Evolutionary conservation across 2,797 vertebrate genomes (phyloP).

Genomic region (Gymnoscopelus braueri): DNA sequence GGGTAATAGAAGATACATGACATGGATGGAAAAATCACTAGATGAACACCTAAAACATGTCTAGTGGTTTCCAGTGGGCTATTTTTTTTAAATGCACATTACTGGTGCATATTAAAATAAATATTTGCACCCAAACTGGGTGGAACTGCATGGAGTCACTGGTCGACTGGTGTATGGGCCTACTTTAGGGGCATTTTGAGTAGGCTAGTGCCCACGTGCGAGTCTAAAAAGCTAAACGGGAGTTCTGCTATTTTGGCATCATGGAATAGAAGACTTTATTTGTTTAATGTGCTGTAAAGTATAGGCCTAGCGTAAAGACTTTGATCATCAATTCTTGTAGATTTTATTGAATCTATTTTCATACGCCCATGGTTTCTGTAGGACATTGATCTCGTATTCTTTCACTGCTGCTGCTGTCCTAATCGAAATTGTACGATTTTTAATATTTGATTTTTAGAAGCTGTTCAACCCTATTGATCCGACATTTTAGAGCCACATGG

Average conservation of each 20-base stretch:
- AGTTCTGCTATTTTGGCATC: neutral
- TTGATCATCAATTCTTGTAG: conserved; percentile 1
- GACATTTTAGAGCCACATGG: neutral
- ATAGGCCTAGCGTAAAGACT: conserved; percentile 1
- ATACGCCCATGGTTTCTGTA: neutral
- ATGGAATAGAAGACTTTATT: conserved; percentile 19
- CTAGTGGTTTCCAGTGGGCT: neutral
- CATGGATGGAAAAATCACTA: conserved; percentile 9
- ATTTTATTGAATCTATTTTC: conserved; percentile 11
- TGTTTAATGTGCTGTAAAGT: conserved; percentile 17
- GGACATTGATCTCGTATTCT: conserved; percentile 3
- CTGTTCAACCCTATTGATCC: neutral
- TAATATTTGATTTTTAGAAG: neutral
- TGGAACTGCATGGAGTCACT: conserved; percentile 24
- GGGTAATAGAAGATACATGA: neutral
- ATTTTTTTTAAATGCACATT: conserved; percentile 4
- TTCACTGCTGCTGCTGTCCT: conserved; percentile 11
- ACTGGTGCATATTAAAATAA: conserved; percentile 12
- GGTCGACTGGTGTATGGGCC: neutral
- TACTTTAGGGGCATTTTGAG: conserved; percentile 20
- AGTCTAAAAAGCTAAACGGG: conserved; percentile 34
- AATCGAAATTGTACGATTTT: neutral
- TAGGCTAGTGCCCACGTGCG: conserved; percentile 20
- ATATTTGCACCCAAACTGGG: conserved; percentile 33
- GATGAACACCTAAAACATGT: neutral